These are phyloP conservation scores for Pegea sp. DNA, from an alignment of 23 tunicate species.

Conservation along the genomic window DNA sequence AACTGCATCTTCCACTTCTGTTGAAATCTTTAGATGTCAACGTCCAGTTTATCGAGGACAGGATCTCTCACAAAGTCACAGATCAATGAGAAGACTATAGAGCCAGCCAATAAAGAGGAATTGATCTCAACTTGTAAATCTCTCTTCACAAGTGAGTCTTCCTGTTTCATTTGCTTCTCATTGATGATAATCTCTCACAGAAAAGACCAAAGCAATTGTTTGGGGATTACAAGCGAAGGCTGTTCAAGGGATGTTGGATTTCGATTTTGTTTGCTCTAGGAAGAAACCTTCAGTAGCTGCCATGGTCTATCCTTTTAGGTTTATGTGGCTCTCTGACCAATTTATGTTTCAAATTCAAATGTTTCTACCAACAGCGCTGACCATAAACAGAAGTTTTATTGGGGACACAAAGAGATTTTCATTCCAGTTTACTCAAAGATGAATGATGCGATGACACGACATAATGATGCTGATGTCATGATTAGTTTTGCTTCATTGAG, in stretches of 20 bases:
- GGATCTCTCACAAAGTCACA: too few species aligned
- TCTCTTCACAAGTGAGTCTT: neutral
- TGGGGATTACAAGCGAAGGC: constrained; percentile 97
- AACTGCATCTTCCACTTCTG: neutral
- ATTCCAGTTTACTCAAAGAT: constrained; percentile 88
- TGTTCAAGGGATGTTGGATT: constrained; percentile 98
- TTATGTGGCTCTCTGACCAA: neutral
- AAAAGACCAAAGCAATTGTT: constrained; percentile 55
- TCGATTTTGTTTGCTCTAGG: constrained; percentile 94
- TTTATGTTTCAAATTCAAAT: neutral
- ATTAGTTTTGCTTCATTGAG: constrained; percentile 86
- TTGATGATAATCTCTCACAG: constrained; percentile 6
- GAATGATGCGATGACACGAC: constrained; percentile 80
- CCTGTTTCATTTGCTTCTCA: neutral
- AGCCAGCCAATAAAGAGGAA: too few species aligned
- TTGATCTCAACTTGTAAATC: neutral
- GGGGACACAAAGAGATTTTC: constrained; percentile 99
- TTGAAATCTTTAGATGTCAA: neutral
- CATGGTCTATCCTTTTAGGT: constrained; percentile 98
- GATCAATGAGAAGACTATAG: too few species aligned
- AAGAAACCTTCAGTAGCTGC: constrained; percentile 93
- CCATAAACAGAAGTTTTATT: constrained; percentile 96
- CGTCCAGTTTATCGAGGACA: neutral
- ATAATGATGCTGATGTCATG: constrained; percentile 70
- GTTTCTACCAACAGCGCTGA: constrained; percentile 35